These are phyloP conservation scores for Tribolium madens DNA, from an alignment of 1,140 invertebrate species.

Conservation along the genomic window DNA sequence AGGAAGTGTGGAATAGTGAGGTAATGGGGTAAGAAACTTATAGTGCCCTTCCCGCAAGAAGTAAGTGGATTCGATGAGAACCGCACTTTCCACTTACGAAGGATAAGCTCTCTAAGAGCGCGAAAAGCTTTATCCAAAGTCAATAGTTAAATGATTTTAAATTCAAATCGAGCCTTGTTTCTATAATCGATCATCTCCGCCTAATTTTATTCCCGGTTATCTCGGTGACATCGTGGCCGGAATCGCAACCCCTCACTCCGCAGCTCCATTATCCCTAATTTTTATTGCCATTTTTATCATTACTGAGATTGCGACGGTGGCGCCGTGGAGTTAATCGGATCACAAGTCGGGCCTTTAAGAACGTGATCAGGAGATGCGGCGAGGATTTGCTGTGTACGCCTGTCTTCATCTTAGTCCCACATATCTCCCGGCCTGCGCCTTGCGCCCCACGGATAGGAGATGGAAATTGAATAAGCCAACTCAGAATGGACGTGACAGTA, in stretches of 20 bases:
- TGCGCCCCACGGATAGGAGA: constrained; percentile 49
- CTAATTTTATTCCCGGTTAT: constrained; percentile 59
- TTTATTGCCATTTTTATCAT: constrained; percentile 66
- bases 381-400: constrained; percentile 61
- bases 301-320: constrained; percentile 64
- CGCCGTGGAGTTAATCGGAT: constrained; percentile 63
- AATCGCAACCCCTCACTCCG: constrained; percentile 48
- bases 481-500: constrained; percentile 64
- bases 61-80: constrained; percentile 58
- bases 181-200: constrained; percentile 58
- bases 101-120: constrained; percentile 56
- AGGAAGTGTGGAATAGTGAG: not conserved
- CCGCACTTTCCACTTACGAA: constrained; percentile 59
- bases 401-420: constrained; percentile 58
- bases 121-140: constrained; percentile 58
- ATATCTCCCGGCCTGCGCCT: constrained; percentile 52
- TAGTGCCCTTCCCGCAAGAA: constrained; percentile 40
- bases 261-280: constrained; percentile 64
- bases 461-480: constrained; percentile 65
- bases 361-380: constrained; percentile 61
- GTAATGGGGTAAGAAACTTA: constrained; percentile 44
- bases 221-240: constrained; percentile 53
- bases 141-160: constrained; percentile 63
- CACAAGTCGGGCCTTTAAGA: constrained; percentile 62
- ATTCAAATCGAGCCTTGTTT: constrained; percentile 61